Percentiles rank a stretch among this genome's conserved stretches.
phyloP scores from a whole-genome alignment of 2,113 vertebrate genomes.

The Caretta caretta region DNA sequence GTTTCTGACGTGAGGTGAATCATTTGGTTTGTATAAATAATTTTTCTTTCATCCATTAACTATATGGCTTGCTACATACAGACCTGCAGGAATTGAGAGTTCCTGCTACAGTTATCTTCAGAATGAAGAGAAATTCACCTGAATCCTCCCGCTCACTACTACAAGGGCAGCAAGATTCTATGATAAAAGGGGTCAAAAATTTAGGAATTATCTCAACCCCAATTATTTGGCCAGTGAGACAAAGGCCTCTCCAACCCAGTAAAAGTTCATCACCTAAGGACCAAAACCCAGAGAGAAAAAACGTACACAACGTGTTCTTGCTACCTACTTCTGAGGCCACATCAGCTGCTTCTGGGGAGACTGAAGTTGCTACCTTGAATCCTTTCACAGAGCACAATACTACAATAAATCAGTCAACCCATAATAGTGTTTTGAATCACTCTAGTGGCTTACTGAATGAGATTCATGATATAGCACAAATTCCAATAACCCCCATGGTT shows the following conservation, averaged over 20 bases:
- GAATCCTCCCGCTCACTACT: conserved; percentile 41
- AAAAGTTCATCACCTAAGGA: conserved; percentile 70
- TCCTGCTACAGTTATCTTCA: conserved; percentile 71
- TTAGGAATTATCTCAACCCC: conserved; percentile 89
- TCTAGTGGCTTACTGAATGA: conserved; percentile 40
- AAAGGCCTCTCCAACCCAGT: conserved; percentile 68
- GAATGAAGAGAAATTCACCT: conserved; percentile 73
- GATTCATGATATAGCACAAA: conserved; percentile 61
- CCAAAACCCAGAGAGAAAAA: conserved; percentile 48
- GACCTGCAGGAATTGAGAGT: conserved; percentile 75
- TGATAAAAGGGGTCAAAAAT: conserved; percentile 74
- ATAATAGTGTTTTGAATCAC: conserved; percentile 52
- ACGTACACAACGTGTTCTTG: conserved; percentile 35
- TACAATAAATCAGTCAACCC: conserved; percentile 38
- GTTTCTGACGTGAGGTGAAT: neutral
- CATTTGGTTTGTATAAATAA: conserved; percentile 1
- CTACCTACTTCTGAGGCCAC: conserved; percentile 28
- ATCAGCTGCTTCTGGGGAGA: conserved; percentile 61
- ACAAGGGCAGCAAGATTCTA: conserved; percentile 67
- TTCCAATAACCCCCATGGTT: conserved; percentile 6
- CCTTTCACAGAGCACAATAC: conserved; percentile 62
- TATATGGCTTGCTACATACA: conserved; percentile 61
- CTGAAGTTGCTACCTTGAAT: conserved; percentile 28
- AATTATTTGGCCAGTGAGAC: conserved; percentile 84
- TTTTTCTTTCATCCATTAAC: conserved; percentile 62